These are phyloP conservation scores for Epizoanthus ramosus DNA, from an alignment of 92 coral and sea anemone genomes.

Conservation along the genomic window DNA sequence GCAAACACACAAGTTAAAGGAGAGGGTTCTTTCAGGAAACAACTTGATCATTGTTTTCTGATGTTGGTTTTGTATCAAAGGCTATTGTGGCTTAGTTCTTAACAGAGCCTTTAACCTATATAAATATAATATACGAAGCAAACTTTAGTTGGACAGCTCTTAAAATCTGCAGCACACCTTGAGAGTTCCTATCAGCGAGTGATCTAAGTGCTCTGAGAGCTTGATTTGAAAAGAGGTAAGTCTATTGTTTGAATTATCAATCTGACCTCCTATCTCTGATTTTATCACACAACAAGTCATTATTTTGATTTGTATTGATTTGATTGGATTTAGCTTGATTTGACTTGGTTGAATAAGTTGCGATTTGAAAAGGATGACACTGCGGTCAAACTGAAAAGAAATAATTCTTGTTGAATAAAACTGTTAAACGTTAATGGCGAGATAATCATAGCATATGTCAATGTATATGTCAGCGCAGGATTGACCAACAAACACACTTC, in stretches of 20 bases:
- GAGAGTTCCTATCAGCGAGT: neutral
- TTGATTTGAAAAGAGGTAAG: conserved; percentile 9
- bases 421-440: neutral
- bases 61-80: conserved; percentile 24
- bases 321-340: neutral
- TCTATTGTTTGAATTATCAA: neutral
- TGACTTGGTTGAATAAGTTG: neutral
- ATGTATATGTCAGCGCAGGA: neutral
- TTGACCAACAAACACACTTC: neutral
- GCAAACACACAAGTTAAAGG: conserved; percentile 31
- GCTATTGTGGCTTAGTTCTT: conserved; percentile 5
- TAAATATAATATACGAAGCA: conserved; percentile 13
- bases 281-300: neutral
- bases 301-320: neutral
- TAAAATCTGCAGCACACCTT: neutral
- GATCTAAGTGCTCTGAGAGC: neutral
- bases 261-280: neutral
- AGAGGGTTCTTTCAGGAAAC: conserved; percentile 32
- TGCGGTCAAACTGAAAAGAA: neutral
- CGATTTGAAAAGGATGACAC: neutral
- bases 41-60: conserved; percentile 7
- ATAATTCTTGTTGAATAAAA: neutral
- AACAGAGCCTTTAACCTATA: conserved; percentile 6
- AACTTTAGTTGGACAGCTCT: neutral
- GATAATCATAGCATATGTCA: no score